Conservation (phyloP, 2,888 invertebrate genomes). For the Sylvicola cinctus region DNA sequence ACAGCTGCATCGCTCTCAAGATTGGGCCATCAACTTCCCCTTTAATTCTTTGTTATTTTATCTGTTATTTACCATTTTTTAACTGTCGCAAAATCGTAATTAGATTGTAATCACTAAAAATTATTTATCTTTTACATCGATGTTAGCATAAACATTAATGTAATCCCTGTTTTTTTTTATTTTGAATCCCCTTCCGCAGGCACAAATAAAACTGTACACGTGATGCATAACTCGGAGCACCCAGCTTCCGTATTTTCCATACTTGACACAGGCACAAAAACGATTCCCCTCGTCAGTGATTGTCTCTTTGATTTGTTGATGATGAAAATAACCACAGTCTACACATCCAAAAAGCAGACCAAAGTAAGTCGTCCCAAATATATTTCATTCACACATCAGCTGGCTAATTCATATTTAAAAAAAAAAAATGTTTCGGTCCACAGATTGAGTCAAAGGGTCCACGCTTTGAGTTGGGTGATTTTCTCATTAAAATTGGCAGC, state of each 20-base stretch:
- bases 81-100: no score
- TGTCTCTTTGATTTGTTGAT: conserved; percentile 77
- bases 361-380: conserved; percentile 23
- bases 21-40: no score
- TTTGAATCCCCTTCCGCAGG: conserved; percentile 28
- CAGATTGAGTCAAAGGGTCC: conserved; percentile 71
- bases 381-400: neutral
- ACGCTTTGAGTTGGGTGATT: conserved; percentile 73
- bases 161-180: neutral
- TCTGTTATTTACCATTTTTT: no score
- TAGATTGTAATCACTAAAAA: no score
- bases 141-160: no score
- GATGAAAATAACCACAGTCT: conserved; percentile 72
- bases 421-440: neutral
- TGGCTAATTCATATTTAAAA: neutral
- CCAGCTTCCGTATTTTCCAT: conserved; percentile 88
- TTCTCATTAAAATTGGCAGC: conserved; percentile 80
- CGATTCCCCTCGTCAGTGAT: conserved; percentile 76
- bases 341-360: conserved; percentile 74
- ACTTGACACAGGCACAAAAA: conserved; percentile 68
- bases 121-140: no score
- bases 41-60: no score
- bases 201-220: conserved; percentile 63
- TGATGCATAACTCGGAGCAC: conserved; percentile 89
- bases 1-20: no score